phyloP scores from a whole-genome alignment of 2,888 invertebrate genomes.

The Leptopterna dolabrata region DNA sequence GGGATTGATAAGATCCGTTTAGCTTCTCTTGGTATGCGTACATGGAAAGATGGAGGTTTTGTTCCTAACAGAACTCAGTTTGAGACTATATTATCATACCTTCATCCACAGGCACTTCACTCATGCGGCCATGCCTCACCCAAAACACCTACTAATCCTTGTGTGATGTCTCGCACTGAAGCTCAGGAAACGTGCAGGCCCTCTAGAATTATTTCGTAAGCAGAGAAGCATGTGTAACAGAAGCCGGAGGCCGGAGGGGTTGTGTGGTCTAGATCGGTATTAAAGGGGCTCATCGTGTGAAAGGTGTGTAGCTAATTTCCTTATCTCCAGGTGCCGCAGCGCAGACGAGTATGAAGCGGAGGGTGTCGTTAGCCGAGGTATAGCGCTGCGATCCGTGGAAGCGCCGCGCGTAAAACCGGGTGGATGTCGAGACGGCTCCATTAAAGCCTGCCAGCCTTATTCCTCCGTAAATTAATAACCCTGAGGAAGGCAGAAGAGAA shows the following conservation, averaged over 20 bases:
- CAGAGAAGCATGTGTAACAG: background rate
- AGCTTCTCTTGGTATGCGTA: no score
- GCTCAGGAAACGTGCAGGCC: no score
- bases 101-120: no score
- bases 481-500: background rate
- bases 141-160: no score
- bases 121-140: no score
- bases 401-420: background rate
- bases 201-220: background rate
- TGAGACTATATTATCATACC: no score
- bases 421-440: background rate
- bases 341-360: background rate
- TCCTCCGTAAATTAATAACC: background rate
- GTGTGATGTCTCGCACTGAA: no score
- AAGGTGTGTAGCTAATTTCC: slow-evolving; percentile 21
- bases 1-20: no score
- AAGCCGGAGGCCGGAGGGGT: background rate
- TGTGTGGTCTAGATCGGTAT: background rate
- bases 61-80: no score
- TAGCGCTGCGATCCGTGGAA: background rate
- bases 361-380: background rate
- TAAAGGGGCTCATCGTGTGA: background rate
- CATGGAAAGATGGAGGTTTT: no score
- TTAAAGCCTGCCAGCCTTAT: background rate
- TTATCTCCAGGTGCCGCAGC: background rate